Conservation (phyloP, 2,888 invertebrate species). For the Cosmia pyralina region DNA sequence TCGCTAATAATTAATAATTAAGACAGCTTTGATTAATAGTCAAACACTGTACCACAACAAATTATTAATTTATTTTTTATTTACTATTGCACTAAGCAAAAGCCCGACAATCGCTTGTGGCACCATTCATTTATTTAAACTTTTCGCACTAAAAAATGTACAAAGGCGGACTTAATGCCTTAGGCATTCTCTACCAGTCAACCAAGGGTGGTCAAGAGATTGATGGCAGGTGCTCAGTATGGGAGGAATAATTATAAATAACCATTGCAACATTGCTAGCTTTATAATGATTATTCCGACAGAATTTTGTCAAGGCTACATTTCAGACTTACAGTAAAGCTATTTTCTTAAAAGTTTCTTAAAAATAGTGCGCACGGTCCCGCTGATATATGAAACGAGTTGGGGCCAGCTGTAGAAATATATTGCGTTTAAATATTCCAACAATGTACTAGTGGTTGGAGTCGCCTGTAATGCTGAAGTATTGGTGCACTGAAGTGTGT, state of each 20-base stretch:
- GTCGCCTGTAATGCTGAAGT: constrained; percentile 6
- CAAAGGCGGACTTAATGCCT: no score
- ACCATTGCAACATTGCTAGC: not conserved
- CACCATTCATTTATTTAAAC: no score
- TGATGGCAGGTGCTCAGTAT: no score
- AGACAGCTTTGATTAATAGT: no score
- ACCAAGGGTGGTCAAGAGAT: no score
- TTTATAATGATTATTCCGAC: constrained; percentile 40
- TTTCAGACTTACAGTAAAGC: constrained; percentile 31
- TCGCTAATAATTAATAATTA: not conserved
- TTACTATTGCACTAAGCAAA: not conserved
- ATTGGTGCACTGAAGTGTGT: not conserved
- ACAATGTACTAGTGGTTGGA: constrained; percentile 17
- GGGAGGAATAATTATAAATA: no score
- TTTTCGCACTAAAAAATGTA: no score
- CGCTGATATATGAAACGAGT: constrained; percentile 53
- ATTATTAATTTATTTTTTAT: not conserved
- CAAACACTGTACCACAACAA: not conserved
- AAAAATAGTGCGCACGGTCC: constrained; percentile 35
- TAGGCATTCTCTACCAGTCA: no score
- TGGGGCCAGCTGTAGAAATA: constrained; percentile 48
- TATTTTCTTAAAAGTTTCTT: constrained; percentile 38
- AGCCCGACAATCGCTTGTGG: not conserved
- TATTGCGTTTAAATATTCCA: constrained; percentile 55
- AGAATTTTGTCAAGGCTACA: constrained; percentile 31